Evolutionary conservation across 2,888 invertebrate species (phyloP).

Genomic region (Sabatieria punctata): DNA sequence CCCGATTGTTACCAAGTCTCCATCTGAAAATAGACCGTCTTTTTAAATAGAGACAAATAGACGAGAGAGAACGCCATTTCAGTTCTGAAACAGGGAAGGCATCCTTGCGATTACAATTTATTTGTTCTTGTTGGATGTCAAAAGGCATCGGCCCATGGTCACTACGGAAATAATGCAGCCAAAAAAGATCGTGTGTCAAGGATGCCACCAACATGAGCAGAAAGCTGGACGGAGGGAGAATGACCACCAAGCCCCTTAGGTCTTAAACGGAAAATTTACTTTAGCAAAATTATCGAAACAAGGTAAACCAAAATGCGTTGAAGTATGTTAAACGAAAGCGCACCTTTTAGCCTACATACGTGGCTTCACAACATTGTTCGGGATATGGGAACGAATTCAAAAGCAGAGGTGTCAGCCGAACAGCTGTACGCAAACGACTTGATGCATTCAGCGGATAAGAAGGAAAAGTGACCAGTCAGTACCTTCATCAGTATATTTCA

Average conservation of each 20-base stretch:
- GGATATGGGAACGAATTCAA: too few relatives aligned
- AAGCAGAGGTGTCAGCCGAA: too few relatives aligned
- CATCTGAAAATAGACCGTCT: slow-evolving; percentile 39
- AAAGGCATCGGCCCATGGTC: too few relatives aligned
- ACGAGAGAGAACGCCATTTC: slow-evolving; percentile 2
- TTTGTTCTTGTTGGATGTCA: too few relatives aligned
- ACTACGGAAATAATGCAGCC: not conserved
- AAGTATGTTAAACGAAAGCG: too few relatives aligned
- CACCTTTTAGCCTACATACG: too few relatives aligned
- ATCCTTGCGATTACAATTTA: too few relatives aligned
- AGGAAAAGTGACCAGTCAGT: slow-evolving; percentile 18
- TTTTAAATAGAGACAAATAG: slow-evolving; percentile 3
- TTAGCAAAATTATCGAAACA: too few relatives aligned
- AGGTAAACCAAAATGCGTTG: too few relatives aligned
- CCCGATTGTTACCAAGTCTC: slow-evolving; percentile 51
- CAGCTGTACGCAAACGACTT: not conserved
- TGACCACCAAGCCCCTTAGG: not conserved
- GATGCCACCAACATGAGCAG: not conserved
- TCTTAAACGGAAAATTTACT: too few relatives aligned
- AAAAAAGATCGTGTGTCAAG: not conserved
- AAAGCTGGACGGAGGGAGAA: not conserved
- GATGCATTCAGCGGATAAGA: not conserved
- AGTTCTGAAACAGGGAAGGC: too few relatives aligned
- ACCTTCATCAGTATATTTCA: slow-evolving; percentile 55
- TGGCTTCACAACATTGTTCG: too few relatives aligned